Conservation (phyloP, 1,140 invertebrate genomes). For the Drosophila tsacasi region DNA sequence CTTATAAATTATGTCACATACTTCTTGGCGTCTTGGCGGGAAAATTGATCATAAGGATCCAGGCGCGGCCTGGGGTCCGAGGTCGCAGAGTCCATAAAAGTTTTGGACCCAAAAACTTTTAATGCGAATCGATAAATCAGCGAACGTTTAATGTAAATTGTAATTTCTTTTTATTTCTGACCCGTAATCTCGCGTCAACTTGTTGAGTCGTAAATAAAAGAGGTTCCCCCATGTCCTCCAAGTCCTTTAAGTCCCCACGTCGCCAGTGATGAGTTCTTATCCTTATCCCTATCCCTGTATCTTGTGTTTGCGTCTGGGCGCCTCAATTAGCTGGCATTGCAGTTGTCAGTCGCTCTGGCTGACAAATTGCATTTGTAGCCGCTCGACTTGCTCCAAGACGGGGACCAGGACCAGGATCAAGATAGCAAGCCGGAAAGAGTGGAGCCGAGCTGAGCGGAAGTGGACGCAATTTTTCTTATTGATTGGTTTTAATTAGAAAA, state of each 20-base stretch:
- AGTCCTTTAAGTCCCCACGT: background rate
- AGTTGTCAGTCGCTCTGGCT: constrained; percentile 57
- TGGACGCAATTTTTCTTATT: constrained; percentile 75
- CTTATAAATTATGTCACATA: constrained; percentile 81
- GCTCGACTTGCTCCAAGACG: constrained; percentile 46
- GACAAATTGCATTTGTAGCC: constrained; percentile 77
- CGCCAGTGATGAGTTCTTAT: constrained; percentile 20
- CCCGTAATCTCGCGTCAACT: constrained; percentile 73
- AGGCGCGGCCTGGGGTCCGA: background rate
- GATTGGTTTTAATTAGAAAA: constrained; percentile 82
- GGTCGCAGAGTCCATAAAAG: constrained; percentile 33
- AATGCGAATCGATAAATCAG: constrained; percentile 73
- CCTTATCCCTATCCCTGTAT: background rate
- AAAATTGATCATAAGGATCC: constrained; percentile 63
- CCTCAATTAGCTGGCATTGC: constrained; percentile 68
- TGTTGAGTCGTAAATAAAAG: constrained; percentile 78
- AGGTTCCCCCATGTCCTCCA: constrained; percentile 9
- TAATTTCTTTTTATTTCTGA: constrained; percentile 30
- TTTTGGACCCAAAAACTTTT: constrained; percentile 64
- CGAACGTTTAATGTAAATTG: constrained; percentile 54
- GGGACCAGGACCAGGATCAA: background rate
- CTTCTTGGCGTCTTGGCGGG: constrained; percentile 57
- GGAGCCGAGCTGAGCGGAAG: constrained; percentile 32
- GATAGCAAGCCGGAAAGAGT: background rate
- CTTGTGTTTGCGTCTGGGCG: constrained; percentile 27